Base-by-base conservation (phyloP, 2,113 vertebrate species). In the Oplegnathus fasciatus region DNA sequence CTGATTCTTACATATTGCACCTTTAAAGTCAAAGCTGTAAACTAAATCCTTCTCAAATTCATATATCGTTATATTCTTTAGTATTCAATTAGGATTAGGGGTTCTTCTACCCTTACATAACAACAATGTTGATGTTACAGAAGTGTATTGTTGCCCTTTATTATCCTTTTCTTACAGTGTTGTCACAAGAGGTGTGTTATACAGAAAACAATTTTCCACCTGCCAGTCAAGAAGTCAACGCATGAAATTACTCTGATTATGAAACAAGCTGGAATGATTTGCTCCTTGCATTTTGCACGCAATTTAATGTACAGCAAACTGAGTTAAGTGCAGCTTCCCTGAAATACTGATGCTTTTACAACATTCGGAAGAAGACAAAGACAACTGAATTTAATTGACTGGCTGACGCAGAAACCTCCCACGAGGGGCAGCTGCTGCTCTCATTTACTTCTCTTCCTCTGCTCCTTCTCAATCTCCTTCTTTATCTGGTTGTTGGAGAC, bases 361-460 rank as follows among this genome's bases (percentile, higher is more conserved):
- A 83, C 40, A 28, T 67, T 74, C 14, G 6, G 34, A 78, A 76
- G 82, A 60, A 76, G 78, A 83, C 86, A 79, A 72, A 83, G 70
- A 85, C 74, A 89, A 72, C 71, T 58, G 70, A 84, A 91, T 86
- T 85, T 72, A 89, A 90, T 90, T 87, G 76, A 88, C 65, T 71
- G 44, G 46, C 81, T 84, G 78, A 80, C 9, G 57, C 60, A 50
- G 67, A 68, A 87, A 34, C 82, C 85, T 89, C 91, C 89, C 85
- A 91, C 78, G 17, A 85, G 71, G 64, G 42, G 62, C 73, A 79
- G 80, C 86, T 92, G 76, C 78, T 64, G 65, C 50, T 82, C 60
- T 61, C 40, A 54, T 80, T 80, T 73, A 66, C 28, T 34, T 30
- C 34, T 65, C 32, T n/a, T 57, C 44, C 52, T 65, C 46, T 83